Conservation (phyloP, 2,113 vertebrate genomes). For the Chloroceryle aenea region DNA sequence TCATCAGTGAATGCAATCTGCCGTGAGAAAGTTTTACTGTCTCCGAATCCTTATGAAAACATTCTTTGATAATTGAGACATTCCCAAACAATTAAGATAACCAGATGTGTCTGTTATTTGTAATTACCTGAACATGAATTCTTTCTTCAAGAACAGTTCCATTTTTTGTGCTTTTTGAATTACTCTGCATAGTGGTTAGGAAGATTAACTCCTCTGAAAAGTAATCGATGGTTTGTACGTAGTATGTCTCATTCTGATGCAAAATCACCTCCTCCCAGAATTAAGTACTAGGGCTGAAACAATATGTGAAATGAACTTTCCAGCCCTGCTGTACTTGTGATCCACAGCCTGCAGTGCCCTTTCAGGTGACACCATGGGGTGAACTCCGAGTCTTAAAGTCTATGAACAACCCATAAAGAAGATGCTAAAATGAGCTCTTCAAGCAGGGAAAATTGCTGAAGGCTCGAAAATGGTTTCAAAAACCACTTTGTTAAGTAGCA, state of each 20-base stretch:
- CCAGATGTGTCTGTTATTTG: conserved; percentile 84
- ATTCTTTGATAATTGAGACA: conserved; percentile 81
- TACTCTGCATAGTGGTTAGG: conserved; percentile 77
- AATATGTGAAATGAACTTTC: conserved; percentile 43
- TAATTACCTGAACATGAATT: conserved; percentile 84
- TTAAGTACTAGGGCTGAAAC: conserved; percentile 68
- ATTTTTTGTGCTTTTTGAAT: conserved; percentile 78
- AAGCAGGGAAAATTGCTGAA: conserved; percentile 37
- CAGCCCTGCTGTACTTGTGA: neutral
- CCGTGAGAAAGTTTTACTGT: conserved; percentile 79
- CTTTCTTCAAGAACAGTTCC: conserved; percentile 76
- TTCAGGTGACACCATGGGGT: neutral
- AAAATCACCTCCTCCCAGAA: conserved; percentile 73
- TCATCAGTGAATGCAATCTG: conserved; percentile 78
- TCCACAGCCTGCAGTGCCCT: neutral
- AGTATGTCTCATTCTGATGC: conserved; percentile 67
- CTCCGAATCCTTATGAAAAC: conserved; percentile 78
- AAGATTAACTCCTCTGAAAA: conserved; percentile 75
- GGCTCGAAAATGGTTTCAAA: neutral
- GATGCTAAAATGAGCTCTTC: conserved; percentile 30
- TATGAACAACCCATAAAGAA: neutral
- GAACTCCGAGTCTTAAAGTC: neutral
- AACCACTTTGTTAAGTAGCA: conserved; percentile 14
- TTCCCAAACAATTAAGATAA: conserved; percentile 85
- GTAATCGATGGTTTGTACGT: conserved; percentile 70